phyloP scores from a whole-genome alignment of 2,888 invertebrate genomes.

The Acleris literana region DNA sequence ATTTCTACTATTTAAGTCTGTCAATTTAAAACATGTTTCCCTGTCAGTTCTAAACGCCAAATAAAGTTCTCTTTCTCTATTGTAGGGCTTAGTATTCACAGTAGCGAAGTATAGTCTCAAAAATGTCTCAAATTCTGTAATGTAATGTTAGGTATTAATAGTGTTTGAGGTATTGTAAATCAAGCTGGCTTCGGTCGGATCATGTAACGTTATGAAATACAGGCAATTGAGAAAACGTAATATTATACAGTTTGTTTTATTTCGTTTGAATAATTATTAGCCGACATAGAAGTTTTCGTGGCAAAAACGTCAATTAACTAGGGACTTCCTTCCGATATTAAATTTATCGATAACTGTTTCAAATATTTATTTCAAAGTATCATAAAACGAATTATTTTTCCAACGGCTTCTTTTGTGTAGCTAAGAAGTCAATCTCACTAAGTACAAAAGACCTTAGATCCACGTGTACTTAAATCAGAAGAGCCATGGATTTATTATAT shows the following conservation, averaged over 20 bases:
- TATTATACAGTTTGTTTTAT: constrained; percentile 63
- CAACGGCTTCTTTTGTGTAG: too few relatives aligned
- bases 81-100: constrained; percentile 8
- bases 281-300: too few relatives aligned
- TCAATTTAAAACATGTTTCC: background rate
- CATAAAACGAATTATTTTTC: too few relatives aligned
- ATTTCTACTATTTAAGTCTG: constrained; percentile 27
- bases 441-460: too few relatives aligned
- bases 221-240: constrained; percentile 78
- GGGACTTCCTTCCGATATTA: too few relatives aligned
- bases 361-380: too few relatives aligned
- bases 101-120: constrained; percentile 28
- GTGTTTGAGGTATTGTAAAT: constrained; percentile 44
- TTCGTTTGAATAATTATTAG: constrained; percentile 39
- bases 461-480: too few relatives aligned
- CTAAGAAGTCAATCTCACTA: too few relatives aligned
- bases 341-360: too few relatives aligned
- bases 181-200: constrained; percentile 50
- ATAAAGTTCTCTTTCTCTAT: too few relatives aligned
- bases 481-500: too few relatives aligned
- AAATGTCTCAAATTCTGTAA: constrained; percentile 9
- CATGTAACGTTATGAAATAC: constrained; percentile 75
- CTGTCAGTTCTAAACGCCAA: background rate
- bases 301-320: too few relatives aligned
- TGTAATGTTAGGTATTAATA: constrained; percentile 44